Conservation (phyloP, 2,113 vertebrate species). For the Brachyhypopomus gauderio region DNA sequence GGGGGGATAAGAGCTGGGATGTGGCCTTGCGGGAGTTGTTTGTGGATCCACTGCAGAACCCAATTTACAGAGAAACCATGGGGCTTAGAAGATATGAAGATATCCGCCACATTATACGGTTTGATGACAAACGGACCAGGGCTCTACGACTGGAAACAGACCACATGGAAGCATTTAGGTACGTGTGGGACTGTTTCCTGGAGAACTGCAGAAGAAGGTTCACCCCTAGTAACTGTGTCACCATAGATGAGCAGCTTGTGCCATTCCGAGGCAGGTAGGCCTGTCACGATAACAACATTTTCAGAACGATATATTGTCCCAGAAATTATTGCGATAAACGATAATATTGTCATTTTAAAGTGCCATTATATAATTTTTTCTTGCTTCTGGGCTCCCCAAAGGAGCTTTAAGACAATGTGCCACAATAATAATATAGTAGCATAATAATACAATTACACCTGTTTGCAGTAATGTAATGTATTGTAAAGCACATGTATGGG, state of each 20-base stretch:
- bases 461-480: too few relatives aligned
- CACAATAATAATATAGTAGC: too few relatives aligned
- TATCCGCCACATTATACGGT: neutral
- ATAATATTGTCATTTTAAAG: too few relatives aligned
- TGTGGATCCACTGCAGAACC: neutral
- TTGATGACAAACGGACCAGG: neutral
- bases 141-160: neutral
- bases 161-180: neutral
- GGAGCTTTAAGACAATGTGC: too few relatives aligned
- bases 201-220: conserved; percentile 36
- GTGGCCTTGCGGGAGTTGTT: neutral
- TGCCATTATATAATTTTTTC: too few relatives aligned
- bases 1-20: conserved; percentile 1
- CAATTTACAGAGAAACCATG: neutral
- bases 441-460: too few relatives aligned
- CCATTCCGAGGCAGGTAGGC: conserved; percentile 43
- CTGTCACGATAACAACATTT: too few relatives aligned
- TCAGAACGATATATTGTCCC: too few relatives aligned
- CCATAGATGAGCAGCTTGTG: conserved; percentile 50
- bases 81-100: conserved; percentile 1
- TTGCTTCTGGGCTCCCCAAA: too few relatives aligned
- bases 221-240: conserved; percentile 40
- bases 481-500: too few relatives aligned
- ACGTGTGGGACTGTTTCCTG: conserved; percentile 15
- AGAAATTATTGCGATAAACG: too few relatives aligned